Conservation (phyloP, 1,140 invertebrate species). For the Drosophila melanogaster region Release_6_plus_ISO1_MT NC_004354.4:12677001-12677500, state of each 20-base stretch:
- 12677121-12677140: slow-evolving; percentile 83
- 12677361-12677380: slow-evolving; percentile 58
- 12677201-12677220: slow-evolving; percentile 56
- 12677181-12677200: slow-evolving; percentile 48
- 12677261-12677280: neutral
- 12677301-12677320: slow-evolving; percentile 2
- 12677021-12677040: slow-evolving; percentile 48
- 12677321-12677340: neutral
- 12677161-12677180: slow-evolving; percentile 47
- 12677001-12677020: slow-evolving; percentile 26
- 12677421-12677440: slow-evolving; percentile 28
- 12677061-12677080: slow-evolving; percentile 2
- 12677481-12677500: slow-evolving; percentile 23
- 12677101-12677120: slow-evolving; percentile 66
- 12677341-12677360: slow-evolving; percentile 17
- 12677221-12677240: slow-evolving; percentile 75
- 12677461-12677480: neutral
- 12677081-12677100: slow-evolving; percentile 45
- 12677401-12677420: slow-evolving; percentile 64
- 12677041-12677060: slow-evolving; percentile 29
- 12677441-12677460: neutral
- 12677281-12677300: slow-evolving; percentile 7
- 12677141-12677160: slow-evolving; percentile 65
- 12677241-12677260: slow-evolving; percentile 19
- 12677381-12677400: slow-evolving; percentile 73